Percentiles rank a stretch among this genome's conserved stretches.
Evolutionary conservation across 1,140 invertebrate genomes (phyloP).

Genomic region (Drosophila pallidifrons): DNA sequence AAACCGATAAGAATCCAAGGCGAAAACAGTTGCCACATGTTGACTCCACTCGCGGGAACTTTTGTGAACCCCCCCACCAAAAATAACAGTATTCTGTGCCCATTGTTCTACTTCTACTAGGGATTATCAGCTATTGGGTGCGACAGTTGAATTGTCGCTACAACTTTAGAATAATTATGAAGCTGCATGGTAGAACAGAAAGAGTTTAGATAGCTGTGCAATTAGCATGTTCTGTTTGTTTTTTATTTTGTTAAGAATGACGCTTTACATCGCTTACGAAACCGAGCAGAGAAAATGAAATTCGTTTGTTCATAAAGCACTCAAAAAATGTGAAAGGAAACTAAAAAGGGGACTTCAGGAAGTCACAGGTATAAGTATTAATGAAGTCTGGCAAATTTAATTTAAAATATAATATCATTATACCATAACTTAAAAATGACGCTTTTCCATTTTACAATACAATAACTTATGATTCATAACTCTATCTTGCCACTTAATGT

Average conservation of each 20-base stretch:
- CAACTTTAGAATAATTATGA: not conserved
- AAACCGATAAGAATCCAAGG: constrained; percentile 41
- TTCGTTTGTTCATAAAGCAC: no score
- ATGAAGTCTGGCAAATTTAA: no score
- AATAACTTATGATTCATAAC: no score
- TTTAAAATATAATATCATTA: no score
- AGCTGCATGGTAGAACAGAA: no score
- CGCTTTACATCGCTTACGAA: not conserved
- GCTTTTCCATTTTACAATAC: no score
- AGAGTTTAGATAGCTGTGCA: not conserved
- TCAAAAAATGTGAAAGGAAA: no score
- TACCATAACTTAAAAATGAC: no score
- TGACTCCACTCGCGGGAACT: not conserved
- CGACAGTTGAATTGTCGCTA: constrained; percentile 10
- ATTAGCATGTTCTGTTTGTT: constrained; percentile 1
- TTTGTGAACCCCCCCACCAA: not conserved
- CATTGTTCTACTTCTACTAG: not conserved
- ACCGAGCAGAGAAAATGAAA: not conserved
- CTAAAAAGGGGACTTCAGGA: no score
- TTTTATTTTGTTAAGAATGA: not conserved
- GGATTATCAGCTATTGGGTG: not conserved
- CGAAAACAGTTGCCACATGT: constrained; percentile 15
- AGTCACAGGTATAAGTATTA: no score
- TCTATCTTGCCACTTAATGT: no score
- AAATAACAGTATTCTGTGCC: constrained; percentile 6